Percentiles rank a stretch among this genome's conserved stretches.
Conservation (phyloP, 2,113 vertebrate species). For the Coracopsis vasa region DNA sequence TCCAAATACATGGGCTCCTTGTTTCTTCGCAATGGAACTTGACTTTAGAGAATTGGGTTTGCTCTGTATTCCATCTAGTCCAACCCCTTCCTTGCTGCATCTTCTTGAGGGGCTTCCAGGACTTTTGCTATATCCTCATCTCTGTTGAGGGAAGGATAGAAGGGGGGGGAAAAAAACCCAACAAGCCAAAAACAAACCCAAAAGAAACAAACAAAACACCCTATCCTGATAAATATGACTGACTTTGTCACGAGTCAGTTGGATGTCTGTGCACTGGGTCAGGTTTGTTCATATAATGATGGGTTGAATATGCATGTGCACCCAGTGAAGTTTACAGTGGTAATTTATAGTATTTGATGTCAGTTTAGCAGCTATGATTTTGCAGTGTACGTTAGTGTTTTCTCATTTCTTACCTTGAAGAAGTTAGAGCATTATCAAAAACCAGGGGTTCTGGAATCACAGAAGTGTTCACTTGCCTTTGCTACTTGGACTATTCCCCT, state of each 20-base stretch:
- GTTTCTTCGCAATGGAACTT: background rate
- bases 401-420: background rate
- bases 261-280: background rate
- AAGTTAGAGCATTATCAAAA: background rate
- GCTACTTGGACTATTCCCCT: background rate
- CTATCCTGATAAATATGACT: background rate
- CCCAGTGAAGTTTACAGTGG: background rate
- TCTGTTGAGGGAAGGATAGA: background rate
- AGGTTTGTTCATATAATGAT: background rate
- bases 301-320: background rate
- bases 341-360: background rate
- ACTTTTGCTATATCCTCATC: background rate
- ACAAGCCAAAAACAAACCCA: background rate
- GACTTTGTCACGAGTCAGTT: background rate
- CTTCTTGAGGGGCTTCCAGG: background rate
- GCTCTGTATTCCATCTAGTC: rapidly evolving
- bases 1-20: background rate
- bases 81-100: background rate
- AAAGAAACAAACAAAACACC: background rate
- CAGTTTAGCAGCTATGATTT: background rate
- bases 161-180: background rate
- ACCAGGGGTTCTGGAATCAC: background rate
- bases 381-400: background rate
- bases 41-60: background rate
- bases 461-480: background rate